Evolutionary conservation across 1,140 invertebrate genomes (phyloP).

Genomic region (Ceratoteleas bidentatus): DNA sequence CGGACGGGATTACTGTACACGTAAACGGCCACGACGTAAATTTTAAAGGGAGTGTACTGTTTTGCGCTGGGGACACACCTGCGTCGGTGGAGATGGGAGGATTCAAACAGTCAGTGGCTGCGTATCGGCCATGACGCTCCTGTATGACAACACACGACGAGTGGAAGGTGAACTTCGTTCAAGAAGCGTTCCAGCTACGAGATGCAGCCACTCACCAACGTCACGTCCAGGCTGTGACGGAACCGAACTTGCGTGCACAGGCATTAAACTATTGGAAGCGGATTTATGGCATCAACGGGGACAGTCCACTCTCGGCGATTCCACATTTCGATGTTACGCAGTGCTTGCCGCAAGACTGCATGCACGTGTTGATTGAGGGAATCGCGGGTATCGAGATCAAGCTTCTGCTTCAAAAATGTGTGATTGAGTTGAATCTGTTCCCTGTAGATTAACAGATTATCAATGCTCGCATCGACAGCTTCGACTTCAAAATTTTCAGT

Average conservation of each 20-base stretch:
- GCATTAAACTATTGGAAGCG: neutral
- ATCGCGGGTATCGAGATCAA: neutral
- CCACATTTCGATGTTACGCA: neutral
- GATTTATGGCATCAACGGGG: neutral
- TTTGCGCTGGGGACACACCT: neutral
- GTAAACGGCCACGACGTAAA: neutral
- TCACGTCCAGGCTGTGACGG: neutral
- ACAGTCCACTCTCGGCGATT: neutral
- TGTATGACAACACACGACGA: neutral
- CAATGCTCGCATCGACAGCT: no score
- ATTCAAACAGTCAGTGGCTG: neutral
- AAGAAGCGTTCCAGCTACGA: neutral
- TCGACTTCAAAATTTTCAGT: no score
- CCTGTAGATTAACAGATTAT: neutral
- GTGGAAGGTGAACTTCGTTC: neutral
- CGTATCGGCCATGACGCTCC: neutral
- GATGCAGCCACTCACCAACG: neutral
- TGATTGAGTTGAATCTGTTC: neutral
- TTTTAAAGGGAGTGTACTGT: neutral
- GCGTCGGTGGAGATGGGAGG: neutral
- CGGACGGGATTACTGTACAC: slow-evolving; percentile 16
- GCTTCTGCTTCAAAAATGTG: neutral
- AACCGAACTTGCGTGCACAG: neutral
- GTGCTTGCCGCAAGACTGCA: neutral
- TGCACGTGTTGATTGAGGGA: neutral